Percentiles rank a stretch among this genome's conserved stretches.
phyloP scores from a whole-genome alignment of 2,797 vertebrate genomes.

The Pelodytes ibericus region DNA sequence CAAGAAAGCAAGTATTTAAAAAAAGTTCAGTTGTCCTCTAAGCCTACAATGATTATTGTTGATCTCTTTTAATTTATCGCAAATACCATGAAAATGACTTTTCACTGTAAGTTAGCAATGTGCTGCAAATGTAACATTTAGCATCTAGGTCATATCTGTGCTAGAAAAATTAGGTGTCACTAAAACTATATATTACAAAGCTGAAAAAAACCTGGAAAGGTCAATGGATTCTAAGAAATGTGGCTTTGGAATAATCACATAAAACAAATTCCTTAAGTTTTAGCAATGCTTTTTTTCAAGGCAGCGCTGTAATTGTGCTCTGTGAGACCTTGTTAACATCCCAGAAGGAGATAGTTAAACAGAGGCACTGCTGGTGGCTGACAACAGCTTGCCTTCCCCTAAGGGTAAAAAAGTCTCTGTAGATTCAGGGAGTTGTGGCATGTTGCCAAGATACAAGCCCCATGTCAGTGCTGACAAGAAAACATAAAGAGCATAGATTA shows the following conservation, averaged over 20 bases:
- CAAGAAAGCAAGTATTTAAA: too few species aligned
- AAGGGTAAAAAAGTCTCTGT: slow-evolving; percentile 81
- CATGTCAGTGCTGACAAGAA: slow-evolving; percentile 86
- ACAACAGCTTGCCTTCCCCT: slow-evolving; percentile 83
- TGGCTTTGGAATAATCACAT: background rate
- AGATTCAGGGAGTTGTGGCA: slow-evolving; percentile 83
- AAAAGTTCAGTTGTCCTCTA: too few species aligned
- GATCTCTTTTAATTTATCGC: too few species aligned
- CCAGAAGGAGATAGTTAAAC: slow-evolving; percentile 54
- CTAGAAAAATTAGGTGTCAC: slow-evolving; percentile 1
- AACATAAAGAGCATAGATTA: slow-evolving; percentile 89
- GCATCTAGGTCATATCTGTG: background rate
- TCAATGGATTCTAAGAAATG: slow-evolving; percentile 27
- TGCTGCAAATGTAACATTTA: slow-evolving; percentile 7
- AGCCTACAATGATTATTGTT: too few species aligned
- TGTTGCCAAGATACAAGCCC: slow-evolving; percentile 89
- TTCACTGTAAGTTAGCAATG: background rate
- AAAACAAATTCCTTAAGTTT: slow-evolving; percentile 37
- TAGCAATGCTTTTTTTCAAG: slow-evolving; percentile 34
- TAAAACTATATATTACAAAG: background rate
- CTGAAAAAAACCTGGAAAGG: slow-evolving; percentile 18
- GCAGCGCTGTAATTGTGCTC: slow-evolving; percentile 50
- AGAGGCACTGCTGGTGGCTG: slow-evolving; percentile 71
- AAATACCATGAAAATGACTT: too few species aligned
- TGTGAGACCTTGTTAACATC: slow-evolving; percentile 54